Evolutionary conservation across 2,113 vertebrate species (phyloP), one percentile per base, ranked within the genome.

Genomic region (Leucoraja erinaceus): DNA sequence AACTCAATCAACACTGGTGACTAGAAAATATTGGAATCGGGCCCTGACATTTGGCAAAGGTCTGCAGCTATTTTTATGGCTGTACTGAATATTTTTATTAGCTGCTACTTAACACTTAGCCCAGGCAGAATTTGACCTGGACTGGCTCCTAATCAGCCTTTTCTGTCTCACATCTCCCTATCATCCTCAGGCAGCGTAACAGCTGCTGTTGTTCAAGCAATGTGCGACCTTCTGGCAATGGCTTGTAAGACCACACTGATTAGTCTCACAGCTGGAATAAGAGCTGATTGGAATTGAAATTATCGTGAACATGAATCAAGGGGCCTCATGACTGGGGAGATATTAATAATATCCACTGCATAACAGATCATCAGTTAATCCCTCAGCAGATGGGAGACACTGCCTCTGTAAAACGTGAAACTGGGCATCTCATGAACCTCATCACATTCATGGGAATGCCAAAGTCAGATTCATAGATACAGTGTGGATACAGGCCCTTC

Each of bases 21-120:
- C n/a, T 31, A 66, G 28, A 63, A 88, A 66, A 63, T 7, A 31
- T 63, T n/a, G 31, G 59, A 63, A 63, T 63, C 83, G n/a, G 83
- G n/a, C 61, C 6, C 83, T 66, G 28, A n/a, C 83, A 66, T 88
- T 86, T 86, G 56, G 81, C 56, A 86, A 61, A n/a, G 56, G 56
- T n/a, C 56, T 31, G 28, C 6, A 63, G 28, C 61, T 61, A 63
- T 16, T 66, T 88, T 88, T 88, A 66, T 31, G 59, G 83, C 56
- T 66, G 61, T 63, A 59, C n/a, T 88, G 59, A 88, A n/a, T n/a
- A 88, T 88, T 88, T 28, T 66, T 88, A 88, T 88, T 88, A 63
- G 59, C 83, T 88, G 59, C 59, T 88, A 18, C 59, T 88, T 31
- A 88, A 88, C 81, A 25, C 56, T 61, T 86, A 61, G 56, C 83